A percentile compares a stretch with the other conserved stretches of the same genome.
These are phyloP conservation scores for Peucedramus taeniatus DNA, from an alignment of 2,113 vertebrate species.

Conservation along the genomic window DNA sequence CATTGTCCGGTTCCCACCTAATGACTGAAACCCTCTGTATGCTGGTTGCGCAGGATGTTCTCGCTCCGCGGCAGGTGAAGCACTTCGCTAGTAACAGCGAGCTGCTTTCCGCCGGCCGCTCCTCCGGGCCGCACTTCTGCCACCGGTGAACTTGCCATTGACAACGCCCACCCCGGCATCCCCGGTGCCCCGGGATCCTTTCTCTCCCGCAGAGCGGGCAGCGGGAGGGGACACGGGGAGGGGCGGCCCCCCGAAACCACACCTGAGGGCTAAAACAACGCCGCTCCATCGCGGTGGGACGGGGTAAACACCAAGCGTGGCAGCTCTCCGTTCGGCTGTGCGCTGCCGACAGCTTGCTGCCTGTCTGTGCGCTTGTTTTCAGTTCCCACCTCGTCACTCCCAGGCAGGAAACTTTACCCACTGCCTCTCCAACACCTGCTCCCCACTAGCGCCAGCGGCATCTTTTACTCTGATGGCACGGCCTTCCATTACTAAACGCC, in stretches of 20 bases:
- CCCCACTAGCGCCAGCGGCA: neutral
- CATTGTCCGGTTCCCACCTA: neutral
- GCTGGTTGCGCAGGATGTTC: neutral
- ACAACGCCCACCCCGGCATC: neutral
- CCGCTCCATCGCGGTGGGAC: neutral
- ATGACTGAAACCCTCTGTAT: fast-evolving
- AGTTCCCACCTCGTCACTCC: neutral
- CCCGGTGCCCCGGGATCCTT: neutral
- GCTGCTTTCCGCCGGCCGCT: neutral
- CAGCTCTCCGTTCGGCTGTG: fast-evolving
- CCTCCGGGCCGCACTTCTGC: neutral
- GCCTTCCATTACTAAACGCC: fast-evolving
- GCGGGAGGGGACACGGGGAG: neutral
- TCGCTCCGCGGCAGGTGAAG: neutral
- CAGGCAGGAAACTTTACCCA: neutral
- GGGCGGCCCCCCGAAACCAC: neutral
- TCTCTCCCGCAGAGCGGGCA: neutral
- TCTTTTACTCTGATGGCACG: fast-evolving
- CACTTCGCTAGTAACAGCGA: neutral
- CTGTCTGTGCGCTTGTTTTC: fast-evolving
- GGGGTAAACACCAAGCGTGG: fast-evolving
- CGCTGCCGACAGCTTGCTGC: neutral
- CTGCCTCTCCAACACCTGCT: neutral
- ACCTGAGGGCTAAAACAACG: fast-evolving
- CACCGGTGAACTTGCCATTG: neutral